Conservation (phyloP, 2,797 vertebrate species). For the Gobionotothen gibberifrons region DNA sequence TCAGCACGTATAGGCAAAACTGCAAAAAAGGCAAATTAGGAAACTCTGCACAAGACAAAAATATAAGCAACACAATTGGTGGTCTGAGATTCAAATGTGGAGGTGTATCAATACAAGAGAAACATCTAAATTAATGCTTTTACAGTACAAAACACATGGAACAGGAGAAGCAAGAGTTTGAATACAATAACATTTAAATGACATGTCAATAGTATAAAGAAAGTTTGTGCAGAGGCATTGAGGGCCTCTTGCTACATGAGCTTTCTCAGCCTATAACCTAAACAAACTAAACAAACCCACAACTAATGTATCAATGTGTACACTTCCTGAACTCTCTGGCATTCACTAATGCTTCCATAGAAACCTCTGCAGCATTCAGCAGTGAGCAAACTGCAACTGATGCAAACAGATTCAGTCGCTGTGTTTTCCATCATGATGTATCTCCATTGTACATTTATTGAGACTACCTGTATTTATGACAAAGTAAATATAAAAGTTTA, state of each 20-base stretch:
- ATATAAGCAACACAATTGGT: background rate
- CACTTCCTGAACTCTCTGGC: constrained; percentile 59
- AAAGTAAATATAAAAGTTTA: background rate
- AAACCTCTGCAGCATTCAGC: constrained; percentile 51
- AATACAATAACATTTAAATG: background rate
- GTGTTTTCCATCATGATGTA: constrained; percentile 9
- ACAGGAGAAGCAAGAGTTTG: background rate
- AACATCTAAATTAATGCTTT: background rate
- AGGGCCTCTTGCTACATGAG: constrained; percentile 18
- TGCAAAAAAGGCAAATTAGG: background rate
- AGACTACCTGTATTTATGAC: background rate
- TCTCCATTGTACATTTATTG: background rate
- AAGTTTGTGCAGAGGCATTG: constrained; percentile 13
- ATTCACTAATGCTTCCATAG: constrained; percentile 53
- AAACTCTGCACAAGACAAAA: background rate
- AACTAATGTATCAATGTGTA: constrained; percentile 45
- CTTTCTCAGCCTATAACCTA: constrained; percentile 36
- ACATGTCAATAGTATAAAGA: background rate
- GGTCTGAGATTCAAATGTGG: background rate
- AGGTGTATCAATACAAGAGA: background rate
- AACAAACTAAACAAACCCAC: constrained; percentile 41
- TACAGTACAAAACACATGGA: background rate
- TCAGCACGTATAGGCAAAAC: background rate
- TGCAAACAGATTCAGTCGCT: constrained; percentile 40
- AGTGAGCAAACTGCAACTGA: constrained; percentile 45